Percentiles rank a stretch among this genome's conserved stretches.
Evolutionary conservation across 2,888 invertebrate species (phyloP).

Genomic region (Macaria notata): DNA sequence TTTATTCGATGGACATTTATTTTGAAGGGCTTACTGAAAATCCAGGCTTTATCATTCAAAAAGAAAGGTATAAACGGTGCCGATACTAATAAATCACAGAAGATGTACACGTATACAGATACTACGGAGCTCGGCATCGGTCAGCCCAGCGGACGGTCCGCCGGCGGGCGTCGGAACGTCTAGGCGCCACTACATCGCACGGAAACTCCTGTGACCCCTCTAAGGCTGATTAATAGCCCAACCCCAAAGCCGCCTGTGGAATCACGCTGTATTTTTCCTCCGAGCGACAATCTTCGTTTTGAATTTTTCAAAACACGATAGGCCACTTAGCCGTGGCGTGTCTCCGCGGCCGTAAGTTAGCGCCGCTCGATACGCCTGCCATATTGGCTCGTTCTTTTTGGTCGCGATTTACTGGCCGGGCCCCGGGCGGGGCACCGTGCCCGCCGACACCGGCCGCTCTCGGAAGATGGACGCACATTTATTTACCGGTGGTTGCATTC

Average conservation of each 20-base stretch:
- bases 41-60: not conserved
- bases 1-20: constrained; percentile 4
- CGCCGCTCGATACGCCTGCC: constrained; percentile 70
- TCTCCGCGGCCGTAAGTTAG: constrained; percentile 72
- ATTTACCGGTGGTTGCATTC: constrained; percentile 68
- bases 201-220: constrained; percentile 54
- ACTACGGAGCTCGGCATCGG: constrained; percentile 21
- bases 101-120: constrained; percentile 24
- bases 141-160: constrained; percentile 31
- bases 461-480: constrained; percentile 68
- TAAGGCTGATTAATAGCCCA: constrained; percentile 67
- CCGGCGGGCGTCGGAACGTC: constrained; percentile 48
- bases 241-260: constrained; percentile 44
- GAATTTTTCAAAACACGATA: constrained; percentile 76
- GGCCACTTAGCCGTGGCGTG: constrained; percentile 75
- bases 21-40: not conserved
- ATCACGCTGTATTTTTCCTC: constrained; percentile 55
- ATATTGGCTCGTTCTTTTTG: constrained; percentile 74
- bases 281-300: constrained; percentile 60
- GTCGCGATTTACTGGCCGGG: constrained; percentile 70
- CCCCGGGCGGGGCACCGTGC: constrained; percentile 54
- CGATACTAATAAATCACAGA: constrained; percentile 16
- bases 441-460: constrained; percentile 52
- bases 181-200: constrained; percentile 49
- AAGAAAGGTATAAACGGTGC: constrained; percentile 9